These are phyloP conservation scores for Celastrina argiolus DNA, from an alignment of 2,888 invertebrate genomes.

Conservation along the genomic window DNA sequence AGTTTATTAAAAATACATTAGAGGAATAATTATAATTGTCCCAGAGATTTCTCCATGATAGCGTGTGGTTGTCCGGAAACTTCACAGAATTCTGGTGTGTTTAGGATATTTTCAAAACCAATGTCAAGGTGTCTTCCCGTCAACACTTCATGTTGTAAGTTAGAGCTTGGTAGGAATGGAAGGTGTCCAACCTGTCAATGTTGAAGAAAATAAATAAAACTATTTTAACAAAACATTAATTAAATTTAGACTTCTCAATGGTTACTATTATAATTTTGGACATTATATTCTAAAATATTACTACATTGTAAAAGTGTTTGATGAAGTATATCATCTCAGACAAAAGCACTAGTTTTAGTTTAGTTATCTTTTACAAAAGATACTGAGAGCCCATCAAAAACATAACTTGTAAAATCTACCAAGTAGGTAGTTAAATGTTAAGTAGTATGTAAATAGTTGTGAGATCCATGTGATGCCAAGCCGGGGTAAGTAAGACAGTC, in stretches of 20 bases:
- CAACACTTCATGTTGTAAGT: constrained; percentile 84
- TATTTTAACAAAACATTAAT: not conserved
- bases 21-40: constrained; percentile 61
- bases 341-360: no score
- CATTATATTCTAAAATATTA: not conserved
- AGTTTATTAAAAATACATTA: not conserved
- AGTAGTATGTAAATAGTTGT: no score
- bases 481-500: no score
- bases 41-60: constrained; percentile 85
- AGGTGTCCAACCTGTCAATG: constrained; percentile 73
- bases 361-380: no score
- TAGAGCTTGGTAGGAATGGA: constrained; percentile 84
- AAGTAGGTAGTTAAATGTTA: no score
- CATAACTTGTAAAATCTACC: no score
- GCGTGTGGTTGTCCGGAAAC: constrained; percentile 89
- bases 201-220: constrained; percentile 19
- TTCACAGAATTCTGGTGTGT: constrained; percentile 84
- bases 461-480: no score
- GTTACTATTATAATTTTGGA: no score
- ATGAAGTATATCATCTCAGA: no score
- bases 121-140: constrained; percentile 86
- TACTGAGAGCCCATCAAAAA: no score
- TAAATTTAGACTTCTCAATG: not conserved
- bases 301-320: no score
- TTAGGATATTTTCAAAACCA: constrained; percentile 87